Percentiles rank a stretch among this genome's conserved stretches.
phyloP scores from a whole-genome alignment of 23 tunicate genomes.

The Phallusia fumigata region DNA sequence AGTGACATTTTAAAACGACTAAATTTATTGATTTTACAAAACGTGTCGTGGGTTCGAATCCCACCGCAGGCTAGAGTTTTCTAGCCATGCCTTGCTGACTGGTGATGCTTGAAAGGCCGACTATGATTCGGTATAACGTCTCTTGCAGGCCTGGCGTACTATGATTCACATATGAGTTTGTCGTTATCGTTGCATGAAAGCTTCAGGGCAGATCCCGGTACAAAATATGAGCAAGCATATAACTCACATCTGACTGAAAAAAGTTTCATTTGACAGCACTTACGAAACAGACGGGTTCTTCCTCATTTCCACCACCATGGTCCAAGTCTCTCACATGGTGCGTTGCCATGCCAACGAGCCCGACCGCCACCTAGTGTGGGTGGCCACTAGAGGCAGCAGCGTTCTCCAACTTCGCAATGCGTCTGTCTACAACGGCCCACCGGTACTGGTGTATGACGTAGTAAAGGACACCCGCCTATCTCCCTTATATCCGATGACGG shows the following conservation, averaged over 20 bases:
- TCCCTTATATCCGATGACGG: conserved; percentile 63
- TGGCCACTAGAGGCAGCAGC: conserved; percentile 31
- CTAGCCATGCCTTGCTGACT: too few species aligned
- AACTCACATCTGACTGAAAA: background rate
- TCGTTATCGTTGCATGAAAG: too few species aligned
- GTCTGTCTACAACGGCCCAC: conserved; percentile 28
- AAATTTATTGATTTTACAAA: too few species aligned
- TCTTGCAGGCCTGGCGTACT: too few species aligned
- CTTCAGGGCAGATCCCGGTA: too few species aligned
- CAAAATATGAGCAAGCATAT: too few species aligned
- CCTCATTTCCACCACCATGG: conserved; percentile 50
- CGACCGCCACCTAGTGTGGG: conserved; percentile 24
- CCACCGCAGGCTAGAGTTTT: too few species aligned
- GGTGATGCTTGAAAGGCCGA: too few species aligned
- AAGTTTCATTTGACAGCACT: conserved; percentile 20
- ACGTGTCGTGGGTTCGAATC: too few species aligned
- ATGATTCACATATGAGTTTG: too few species aligned
- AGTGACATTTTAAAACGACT: too few species aligned
- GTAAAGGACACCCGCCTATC: conserved; percentile 24
- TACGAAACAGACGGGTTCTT: conserved; percentile 75
- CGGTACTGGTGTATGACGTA: conserved; percentile 66
- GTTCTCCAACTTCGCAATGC: conserved; percentile 52
- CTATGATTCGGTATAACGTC: too few species aligned
- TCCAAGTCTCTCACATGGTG: conserved; percentile 45
- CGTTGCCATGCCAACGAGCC: conserved; percentile 6